Evolutionary conservation across 2,888 invertebrate species (phyloP).

Genomic region (Lycia hirtaria): DNA sequence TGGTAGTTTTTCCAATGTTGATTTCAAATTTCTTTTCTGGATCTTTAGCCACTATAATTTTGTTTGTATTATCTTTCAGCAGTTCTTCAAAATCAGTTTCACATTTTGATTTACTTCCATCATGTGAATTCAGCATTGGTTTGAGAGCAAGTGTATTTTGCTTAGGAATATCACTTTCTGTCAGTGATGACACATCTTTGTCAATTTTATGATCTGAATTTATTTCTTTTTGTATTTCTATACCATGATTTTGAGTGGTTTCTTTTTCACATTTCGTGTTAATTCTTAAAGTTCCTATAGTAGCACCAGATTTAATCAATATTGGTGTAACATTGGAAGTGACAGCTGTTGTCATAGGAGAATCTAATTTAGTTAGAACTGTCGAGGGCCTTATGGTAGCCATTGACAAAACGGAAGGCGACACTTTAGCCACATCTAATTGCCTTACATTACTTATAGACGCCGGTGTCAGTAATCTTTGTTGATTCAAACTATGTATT

Average conservation of each 20-base stretch:
- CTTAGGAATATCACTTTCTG: slow-evolving; percentile 44
- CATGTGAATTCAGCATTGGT: slow-evolving; percentile 22
- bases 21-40: slow-evolving; percentile 75
- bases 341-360: slow-evolving; percentile 58
- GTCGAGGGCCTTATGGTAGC: slow-evolving; percentile 67
- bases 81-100: slow-evolving; percentile 82
- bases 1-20: slow-evolving; percentile 70
- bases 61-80: slow-evolving; percentile 79
- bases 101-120: slow-evolving; percentile 63
- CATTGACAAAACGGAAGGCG: slow-evolving; percentile 72
- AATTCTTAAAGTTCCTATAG: slow-evolving; percentile 57
- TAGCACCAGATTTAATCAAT: slow-evolving; percentile 62
- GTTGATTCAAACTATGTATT: slow-evolving; percentile 72
- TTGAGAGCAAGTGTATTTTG: slow-evolving; percentile 47
- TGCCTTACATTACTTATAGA: slow-evolving; percentile 68
- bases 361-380: slow-evolving; percentile 67
- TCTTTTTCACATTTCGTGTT: slow-evolving; percentile 62
- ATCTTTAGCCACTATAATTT: slow-evolving; percentile 77
- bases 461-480: slow-evolving; percentile 65
- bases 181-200: slow-evolving; percentile 7
- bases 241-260: slow-evolving; percentile 27
- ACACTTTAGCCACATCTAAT: slow-evolving; percentile 66
- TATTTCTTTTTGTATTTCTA: slow-evolving; percentile 31
- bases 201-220: slow-evolving; percentile 45
- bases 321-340: slow-evolving; percentile 70